These are phyloP conservation scores for Camarhynchus parvulus DNA, from an alignment of 2,113 vertebrate species.

Conservation along the genomic window DNA sequence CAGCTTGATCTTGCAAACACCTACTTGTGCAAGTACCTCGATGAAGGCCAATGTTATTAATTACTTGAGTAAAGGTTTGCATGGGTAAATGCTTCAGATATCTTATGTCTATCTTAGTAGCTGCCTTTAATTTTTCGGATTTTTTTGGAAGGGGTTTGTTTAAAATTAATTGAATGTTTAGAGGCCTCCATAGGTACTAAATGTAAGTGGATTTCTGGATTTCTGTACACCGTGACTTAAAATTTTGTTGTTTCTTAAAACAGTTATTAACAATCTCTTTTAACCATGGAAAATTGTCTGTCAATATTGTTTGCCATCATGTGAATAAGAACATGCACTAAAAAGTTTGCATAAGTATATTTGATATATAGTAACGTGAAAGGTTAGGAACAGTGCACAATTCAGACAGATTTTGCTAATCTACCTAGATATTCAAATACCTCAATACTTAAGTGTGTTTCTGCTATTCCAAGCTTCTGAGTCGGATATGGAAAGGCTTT, in stretches of 20 bases:
- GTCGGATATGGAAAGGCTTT: not conserved
- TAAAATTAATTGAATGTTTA: not conserved
- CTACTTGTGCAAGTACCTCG: not conserved
- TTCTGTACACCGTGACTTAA: not conserved
- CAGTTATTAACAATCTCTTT: not conserved
- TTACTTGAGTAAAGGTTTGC: not conserved
- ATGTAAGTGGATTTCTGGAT: not conserved
- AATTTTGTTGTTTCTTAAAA: not conserved
- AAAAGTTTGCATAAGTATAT: not conserved
- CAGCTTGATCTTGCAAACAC: not conserved
- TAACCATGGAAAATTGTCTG: not conserved
- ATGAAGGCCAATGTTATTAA: not conserved
- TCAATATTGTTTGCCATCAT: not conserved
- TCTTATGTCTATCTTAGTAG: not conserved
- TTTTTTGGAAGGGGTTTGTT: not conserved
- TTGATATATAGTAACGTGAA: not conserved
- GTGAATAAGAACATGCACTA: not conserved
- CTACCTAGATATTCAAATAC: not conserved
- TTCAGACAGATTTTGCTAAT: not conserved
- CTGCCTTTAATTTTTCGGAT: fast-evolving
- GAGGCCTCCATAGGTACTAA: not conserved
- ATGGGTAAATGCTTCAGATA: not conserved
- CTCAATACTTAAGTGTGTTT: not conserved
- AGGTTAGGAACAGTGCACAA: not conserved
- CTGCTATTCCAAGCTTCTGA: not conserved